Evolutionary conservation across 2,888 invertebrate genomes (phyloP), one percentile per base, ranked within the genome.

Genomic region (Protonemura montana): DNA sequence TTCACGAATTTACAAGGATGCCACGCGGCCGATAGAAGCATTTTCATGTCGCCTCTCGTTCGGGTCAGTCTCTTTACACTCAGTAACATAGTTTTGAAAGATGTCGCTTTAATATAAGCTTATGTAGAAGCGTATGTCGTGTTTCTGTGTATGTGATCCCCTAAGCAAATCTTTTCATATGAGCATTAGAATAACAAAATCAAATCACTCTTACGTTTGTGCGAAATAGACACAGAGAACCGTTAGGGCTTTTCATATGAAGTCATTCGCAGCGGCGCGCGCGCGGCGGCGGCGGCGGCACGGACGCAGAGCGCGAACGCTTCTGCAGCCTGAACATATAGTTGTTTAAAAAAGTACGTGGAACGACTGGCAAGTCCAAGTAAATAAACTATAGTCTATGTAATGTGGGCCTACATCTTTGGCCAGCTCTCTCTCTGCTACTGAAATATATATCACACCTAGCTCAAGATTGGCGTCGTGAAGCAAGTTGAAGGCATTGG

Each of bases 371-470:
- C 78, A 78, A 78, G 78, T 78, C 28, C 10, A 26, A 78, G 27
- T 78, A 78, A 78, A 78, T 78, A 78, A 78, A 78, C 78, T 78
- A 78, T 78, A 78, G 78, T 28, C 78, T 28, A 27, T 78, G 78
- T 78, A 78, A 78, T 78, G 78, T 78, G 78, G 78, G 26, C 78
- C 78, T 26, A 78, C 78, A 78, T 78, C 78, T 78, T 78, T 78
- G 25, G 78, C 77, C 26, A 5, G 6, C 41, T 41, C 78, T 78
- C 82, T 41, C 82, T 41, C 82, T 26, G 82, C 25, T 41, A 82
- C 82, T 82, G 82, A 82, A 82, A 82, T 82, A 82, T 82, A 82
- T 35, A 82, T 82, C 82, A 41, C 82, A 82, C 82, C 82, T 82
- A 30, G 82, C 82, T 41, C 35, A 35, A 42, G 82, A 82, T 82